Evolutionary conservation across 2,113 vertebrate genomes (phyloP), one percentile per base, ranked within the genome.

Genomic region (Ictidomys tridecemlineatus): DNA sequence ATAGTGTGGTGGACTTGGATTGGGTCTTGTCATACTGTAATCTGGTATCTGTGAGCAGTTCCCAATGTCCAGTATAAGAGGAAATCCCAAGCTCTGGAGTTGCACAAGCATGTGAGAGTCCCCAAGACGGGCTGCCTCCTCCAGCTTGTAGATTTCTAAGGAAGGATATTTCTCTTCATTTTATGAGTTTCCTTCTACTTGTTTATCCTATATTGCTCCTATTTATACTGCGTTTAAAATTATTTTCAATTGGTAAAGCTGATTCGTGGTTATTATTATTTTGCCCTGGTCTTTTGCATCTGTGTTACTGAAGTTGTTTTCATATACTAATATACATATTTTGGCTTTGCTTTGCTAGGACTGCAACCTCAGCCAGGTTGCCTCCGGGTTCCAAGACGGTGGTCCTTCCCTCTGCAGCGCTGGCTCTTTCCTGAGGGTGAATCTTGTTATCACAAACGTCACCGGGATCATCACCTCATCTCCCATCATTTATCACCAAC

Each of bases 11-110:
- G 61, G 69, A 86, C 5, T 65, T 42, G 11, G 8, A 9, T 10
- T 67, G 37, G 42, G 72, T 72, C n/a, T 28, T 0, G 18, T 9
- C 8, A 10, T 87, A 73, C 32, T n/a, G 53, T 45, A 51, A 88
- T n/a, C 53, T 88, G 28, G 16, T 16, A n/a, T 70, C 37, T 32
- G 76, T 51, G 94, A 73, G 79, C 73, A 89, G 30, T 77, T 87
- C 56, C 34, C 0, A 2, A 6, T 11, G 48, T 48, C 0, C 17
- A 22, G 20, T 26, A 7, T 4, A 24, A 34, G 16, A 48, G 12
- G 14, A 51, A n/a, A 56, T 61, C n/a, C n/a, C 39, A 69, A 34
- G 24, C 16, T 48, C n/a, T 26, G 61, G 53, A 80, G 17, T 1
- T 58, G 63, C 74, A 39, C 4, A 7, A 2, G 8, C 2, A 13